A percentile compares a stretch with the other conserved stretches of the same genome.
Evolutionary conservation across 2,888 invertebrate genomes (phyloP).

Genomic region (Erebia epiphron): DNA sequence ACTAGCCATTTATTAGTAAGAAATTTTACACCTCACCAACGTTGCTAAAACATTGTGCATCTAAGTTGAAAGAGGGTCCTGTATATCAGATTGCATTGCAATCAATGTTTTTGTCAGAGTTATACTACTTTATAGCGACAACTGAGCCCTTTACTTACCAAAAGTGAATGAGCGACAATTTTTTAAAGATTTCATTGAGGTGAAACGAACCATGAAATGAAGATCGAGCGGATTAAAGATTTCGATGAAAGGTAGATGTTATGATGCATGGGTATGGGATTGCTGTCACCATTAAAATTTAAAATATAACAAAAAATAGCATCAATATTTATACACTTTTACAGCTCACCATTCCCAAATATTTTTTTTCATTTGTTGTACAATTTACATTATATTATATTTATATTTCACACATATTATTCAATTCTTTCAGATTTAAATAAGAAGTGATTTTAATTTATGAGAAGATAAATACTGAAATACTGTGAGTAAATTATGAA

Average conservation of each 20-base stretch:
- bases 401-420: background rate
- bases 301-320: background rate
- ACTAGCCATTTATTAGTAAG: too few species aligned
- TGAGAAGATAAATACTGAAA: background rate
- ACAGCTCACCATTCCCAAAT: too few species aligned
- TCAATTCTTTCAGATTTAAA: background rate
- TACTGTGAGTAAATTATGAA: background rate
- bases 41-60: too few species aligned
- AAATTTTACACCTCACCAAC: too few species aligned
- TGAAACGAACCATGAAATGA: constrained; percentile 37
- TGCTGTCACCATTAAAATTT: background rate
- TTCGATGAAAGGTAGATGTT: constrained; percentile 75
- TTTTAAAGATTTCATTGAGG: background rate
- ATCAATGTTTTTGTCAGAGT: too few species aligned
- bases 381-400: too few species aligned
- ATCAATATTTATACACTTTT: background rate
- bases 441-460: background rate
- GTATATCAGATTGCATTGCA: too few species aligned
- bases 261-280: constrained; percentile 48
- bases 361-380: too few species aligned
- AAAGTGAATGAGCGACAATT: background rate
- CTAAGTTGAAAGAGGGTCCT: too few species aligned
- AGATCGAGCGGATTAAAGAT: constrained; percentile 45
- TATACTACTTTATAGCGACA: too few species aligned
- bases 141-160: too few species aligned